Percentiles rank a stretch among this genome's conserved stretches.
These are phyloP conservation scores for Boloria selene DNA, from an alignment of 2,888 invertebrate species.

Conservation along the genomic window DNA sequence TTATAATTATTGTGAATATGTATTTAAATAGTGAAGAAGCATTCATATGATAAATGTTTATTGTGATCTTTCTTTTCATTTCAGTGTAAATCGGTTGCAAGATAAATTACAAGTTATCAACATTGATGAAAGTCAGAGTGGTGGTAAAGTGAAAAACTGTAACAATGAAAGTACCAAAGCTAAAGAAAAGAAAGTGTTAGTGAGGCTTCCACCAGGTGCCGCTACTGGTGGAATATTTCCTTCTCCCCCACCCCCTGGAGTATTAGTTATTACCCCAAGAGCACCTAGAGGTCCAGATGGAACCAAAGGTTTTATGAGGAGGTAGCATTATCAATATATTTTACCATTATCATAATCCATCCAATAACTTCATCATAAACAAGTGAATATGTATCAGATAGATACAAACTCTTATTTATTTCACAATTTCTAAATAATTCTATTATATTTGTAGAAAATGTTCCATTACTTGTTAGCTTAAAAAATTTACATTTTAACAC, in stretches of 20 bases:
- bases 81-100: slow-evolving; percentile 70
- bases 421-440: slow-evolving; percentile 36
- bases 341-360: slow-evolving; percentile 33
- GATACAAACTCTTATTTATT: slow-evolving; percentile 28
- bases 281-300: slow-evolving; percentile 91
- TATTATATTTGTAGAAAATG: slow-evolving; percentile 9
- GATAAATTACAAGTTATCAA: slow-evolving; percentile 75
- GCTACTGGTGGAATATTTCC: slow-evolving; percentile 65
- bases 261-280: slow-evolving; percentile 81
- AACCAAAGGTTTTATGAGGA: slow-evolving; percentile 78
- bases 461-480: not conserved
- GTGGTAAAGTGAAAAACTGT: slow-evolving; percentile 61
- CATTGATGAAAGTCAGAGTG: slow-evolving; percentile 60
- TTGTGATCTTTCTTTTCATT: slow-evolving; percentile 43
- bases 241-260: slow-evolving; percentile 73
- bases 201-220: slow-evolving; percentile 65
- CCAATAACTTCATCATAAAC: slow-evolving; percentile 32
- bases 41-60: not conserved
- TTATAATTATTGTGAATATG: not conserved
- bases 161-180: slow-evolving; percentile 65
- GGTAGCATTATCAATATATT: slow-evolving; percentile 63
- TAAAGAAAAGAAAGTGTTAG: slow-evolving; percentile 70
- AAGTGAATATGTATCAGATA: slow-evolving; percentile 25
- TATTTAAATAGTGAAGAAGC: not conserved
- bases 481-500: no score